Conservation (phyloP, 2,888 invertebrate genomes). For the Cantharis rufa region DNA sequence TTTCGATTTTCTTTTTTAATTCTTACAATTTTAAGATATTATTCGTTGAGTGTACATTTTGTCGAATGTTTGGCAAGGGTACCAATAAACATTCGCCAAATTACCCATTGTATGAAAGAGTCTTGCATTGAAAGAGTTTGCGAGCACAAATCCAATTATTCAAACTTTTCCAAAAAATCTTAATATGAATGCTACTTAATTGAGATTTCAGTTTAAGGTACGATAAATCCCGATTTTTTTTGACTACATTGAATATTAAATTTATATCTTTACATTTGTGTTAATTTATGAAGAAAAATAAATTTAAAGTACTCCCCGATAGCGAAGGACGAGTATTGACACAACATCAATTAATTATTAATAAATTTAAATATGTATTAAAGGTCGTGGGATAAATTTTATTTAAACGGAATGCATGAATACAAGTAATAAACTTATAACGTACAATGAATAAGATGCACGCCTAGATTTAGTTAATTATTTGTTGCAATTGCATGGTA, state of each 20-base stretch:
- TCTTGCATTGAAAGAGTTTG: no score
- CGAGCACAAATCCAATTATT: background rate
- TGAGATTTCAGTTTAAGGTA: no score
- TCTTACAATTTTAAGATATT: no score
- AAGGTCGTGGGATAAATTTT: conserved; percentile 16
- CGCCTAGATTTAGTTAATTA: conserved; percentile 25
- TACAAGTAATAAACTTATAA: conserved; percentile 7
- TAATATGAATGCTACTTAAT: no score
- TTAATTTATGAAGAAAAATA: background rate
- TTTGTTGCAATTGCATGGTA: conserved; percentile 14
- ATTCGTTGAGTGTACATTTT: no score
- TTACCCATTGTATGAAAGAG: no score
- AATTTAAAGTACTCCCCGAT: background rate
- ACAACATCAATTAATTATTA: conserved; percentile 17
- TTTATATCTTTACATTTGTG: background rate
- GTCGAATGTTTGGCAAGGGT: no score
- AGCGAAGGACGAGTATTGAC: conserved; percentile 9
- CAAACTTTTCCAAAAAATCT: no score
- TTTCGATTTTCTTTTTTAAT: no score
- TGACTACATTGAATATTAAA: no score
- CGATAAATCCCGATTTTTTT: no score
- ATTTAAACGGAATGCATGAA: conserved; percentile 6
- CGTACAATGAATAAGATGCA: conserved; percentile 23
- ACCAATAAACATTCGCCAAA: no score
- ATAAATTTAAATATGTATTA: conserved; percentile 9